Evolutionary conservation across 2,113 vertebrate species (phyloP).

Genomic region (Sinosuthora webbiana): DNA sequence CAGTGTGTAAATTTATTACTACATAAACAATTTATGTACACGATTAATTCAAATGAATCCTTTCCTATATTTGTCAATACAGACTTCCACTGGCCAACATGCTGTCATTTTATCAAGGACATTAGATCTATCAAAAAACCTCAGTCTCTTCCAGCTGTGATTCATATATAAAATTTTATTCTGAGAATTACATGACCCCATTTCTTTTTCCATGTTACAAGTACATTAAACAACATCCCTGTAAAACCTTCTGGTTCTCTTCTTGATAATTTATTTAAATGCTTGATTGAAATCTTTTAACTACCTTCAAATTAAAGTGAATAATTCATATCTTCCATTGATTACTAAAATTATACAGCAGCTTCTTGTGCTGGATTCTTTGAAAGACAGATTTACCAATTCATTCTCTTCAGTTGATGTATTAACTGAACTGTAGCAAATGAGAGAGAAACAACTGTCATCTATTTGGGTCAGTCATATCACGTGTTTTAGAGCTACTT

Average conservation of each 20-base stretch:
- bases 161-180: not conserved
- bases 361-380: not conserved
- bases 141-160: not conserved
- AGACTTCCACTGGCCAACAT: not conserved
- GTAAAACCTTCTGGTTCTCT: not conserved
- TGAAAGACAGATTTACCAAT: not conserved
- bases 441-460: not conserved
- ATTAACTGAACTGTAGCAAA: not conserved
- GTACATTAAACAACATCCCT: not conserved
- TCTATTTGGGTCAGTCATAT: not conserved
- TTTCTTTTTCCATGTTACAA: not conserved
- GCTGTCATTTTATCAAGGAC: not conserved
- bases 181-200: not conserved
- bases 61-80: not conserved
- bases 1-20: not conserved
- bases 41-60: not conserved
- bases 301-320: not conserved
- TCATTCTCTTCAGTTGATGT: not conserved
- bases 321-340: not conserved
- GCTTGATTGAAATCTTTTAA: not conserved
- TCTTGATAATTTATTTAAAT: not conserved
- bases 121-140: not conserved
- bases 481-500: not conserved
- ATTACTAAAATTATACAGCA: not conserved
- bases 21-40: not conserved